These are phyloP conservation scores for Acronicta alni DNA, from an alignment of 2,888 invertebrate species.

Conservation along the genomic window DNA sequence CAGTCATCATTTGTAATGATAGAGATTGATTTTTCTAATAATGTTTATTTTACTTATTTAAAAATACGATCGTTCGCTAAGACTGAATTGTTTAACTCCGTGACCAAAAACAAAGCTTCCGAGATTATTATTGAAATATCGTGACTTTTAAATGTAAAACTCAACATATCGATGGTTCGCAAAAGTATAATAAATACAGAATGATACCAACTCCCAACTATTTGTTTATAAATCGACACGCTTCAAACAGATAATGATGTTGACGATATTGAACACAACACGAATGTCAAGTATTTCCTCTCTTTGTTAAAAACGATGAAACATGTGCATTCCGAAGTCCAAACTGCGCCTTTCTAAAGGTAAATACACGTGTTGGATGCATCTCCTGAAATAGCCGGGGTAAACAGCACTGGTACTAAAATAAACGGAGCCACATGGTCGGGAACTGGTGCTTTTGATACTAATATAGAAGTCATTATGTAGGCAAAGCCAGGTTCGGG, in stretches of 20 bases:
- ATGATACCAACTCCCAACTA: neutral
- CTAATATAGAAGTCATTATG: slow-evolving; percentile 36
- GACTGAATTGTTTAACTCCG: slow-evolving; percentile 6
- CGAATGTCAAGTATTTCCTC: slow-evolving; percentile 27
- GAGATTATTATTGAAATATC: neutral
- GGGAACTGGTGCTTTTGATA: slow-evolving; percentile 45
- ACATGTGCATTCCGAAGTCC: slow-evolving; percentile 27
- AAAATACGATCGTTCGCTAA: slow-evolving; percentile 7
- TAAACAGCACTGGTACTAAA: slow-evolving; percentile 54
- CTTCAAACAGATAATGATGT: slow-evolving; percentile 25
- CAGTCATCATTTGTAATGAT: slow-evolving; percentile 30
- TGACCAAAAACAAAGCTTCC: slow-evolving; percentile 6
- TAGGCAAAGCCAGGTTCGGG: slow-evolving; percentile 4
- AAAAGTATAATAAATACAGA: slow-evolving; percentile 1
- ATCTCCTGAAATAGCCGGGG: slow-evolving; percentile 53
- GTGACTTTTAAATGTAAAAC: neutral
- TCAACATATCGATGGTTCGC: neutral
- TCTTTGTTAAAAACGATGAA: slow-evolving; percentile 38
- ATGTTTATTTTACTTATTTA: slow-evolving; percentile 8
- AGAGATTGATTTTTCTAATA: slow-evolving; percentile 15
- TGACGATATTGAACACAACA: slow-evolving; percentile 20
- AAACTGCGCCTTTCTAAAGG: slow-evolving; percentile 39
- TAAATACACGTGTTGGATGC: slow-evolving; percentile 50
- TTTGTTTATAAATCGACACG: slow-evolving; percentile 17
- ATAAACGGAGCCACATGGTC: slow-evolving; percentile 56